Base-by-base conservation (phyloP, 2,888 invertebrate species). In the Torymus aiolomorphi region DNA sequence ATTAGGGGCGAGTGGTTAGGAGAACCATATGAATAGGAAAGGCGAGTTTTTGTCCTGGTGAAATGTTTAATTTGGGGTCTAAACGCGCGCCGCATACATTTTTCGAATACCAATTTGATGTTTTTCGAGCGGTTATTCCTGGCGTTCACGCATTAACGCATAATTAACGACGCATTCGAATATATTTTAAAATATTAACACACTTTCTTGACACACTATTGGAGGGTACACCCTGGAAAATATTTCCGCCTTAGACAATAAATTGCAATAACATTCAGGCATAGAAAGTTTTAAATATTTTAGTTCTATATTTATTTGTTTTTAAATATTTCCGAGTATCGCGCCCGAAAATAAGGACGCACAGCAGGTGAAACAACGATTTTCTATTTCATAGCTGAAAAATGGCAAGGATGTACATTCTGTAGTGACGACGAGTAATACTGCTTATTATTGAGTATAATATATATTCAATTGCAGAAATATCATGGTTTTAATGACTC, bases 151-250 rank as follows among this genome's bases (percentile, higher is more conserved):
- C 12, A 63, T 31, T 61, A 52, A 24, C 52, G 61, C 61, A 18
- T 52, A 62, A 69, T 69, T 69, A 72, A 52, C 61, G 51, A 24
- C 24, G 14, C 56, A 24, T 75, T 75, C 57, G 56, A 75, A 67
- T 52, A 51, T 20, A n/a, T 24, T 56, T 16, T 67, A 8, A 51
- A 66, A 52, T 75, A 18, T 65, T 74, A 74, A 65, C 65, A 74
- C 14, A 74, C 74, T 74, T 74, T 74, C 65, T 10, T 42, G 74
- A 49, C 42, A 74, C 12, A 57, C 63, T 65, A 56, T 56, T 65
- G 14, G 65, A 42, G 42, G 18, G 65, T 49, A 5, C n/a, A 52
- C 11, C 42, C 20, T 10, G 24, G 52, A 42, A 59, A 70, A 70
- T 49, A 71, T 59, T 59, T 71, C 3, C 24, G 0, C 5, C 20